These are phyloP conservation scores for Phengaris alcon DNA, from an alignment of 2,888 invertebrate genomes.

Conservation along the genomic window DNA sequence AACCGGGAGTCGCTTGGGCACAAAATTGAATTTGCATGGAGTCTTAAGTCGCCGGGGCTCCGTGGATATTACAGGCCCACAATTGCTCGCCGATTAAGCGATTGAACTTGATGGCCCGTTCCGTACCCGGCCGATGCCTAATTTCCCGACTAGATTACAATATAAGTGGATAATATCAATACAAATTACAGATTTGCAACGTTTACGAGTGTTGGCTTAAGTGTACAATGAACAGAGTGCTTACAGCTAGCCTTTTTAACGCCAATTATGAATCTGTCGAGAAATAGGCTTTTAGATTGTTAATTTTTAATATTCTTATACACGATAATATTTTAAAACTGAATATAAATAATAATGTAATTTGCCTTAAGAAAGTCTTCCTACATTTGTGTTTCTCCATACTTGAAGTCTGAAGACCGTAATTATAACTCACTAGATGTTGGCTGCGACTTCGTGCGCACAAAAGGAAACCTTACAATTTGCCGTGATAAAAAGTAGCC, in stretches of 20 bases:
- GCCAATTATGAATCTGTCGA: background rate
- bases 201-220: slow-evolving; percentile 18
- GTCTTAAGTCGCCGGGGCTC: slow-evolving; percentile 71
- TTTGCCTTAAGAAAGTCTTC: too few species aligned
- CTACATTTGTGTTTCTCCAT: too few species aligned
- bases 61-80: slow-evolving; percentile 65
- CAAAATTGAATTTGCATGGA: slow-evolving; percentile 79
- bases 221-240: background rate
- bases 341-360: too few species aligned
- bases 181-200: slow-evolving; percentile 20
- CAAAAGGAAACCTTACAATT: too few species aligned
- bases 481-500: too few species aligned
- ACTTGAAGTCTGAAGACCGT: too few species aligned
- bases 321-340: too few species aligned
- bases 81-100: slow-evolving; percentile 60
- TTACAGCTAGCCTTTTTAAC: background rate
- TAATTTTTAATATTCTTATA: too few species aligned
- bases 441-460: too few species aligned
- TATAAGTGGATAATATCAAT: slow-evolving; percentile 27
- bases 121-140: slow-evolving; percentile 36
- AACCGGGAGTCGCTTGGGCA: slow-evolving; percentile 71
- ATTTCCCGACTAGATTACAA: slow-evolving; percentile 31
- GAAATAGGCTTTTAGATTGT: background rate
- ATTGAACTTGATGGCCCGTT: slow-evolving; percentile 53
- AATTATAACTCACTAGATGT: too few species aligned